These are phyloP conservation scores for Zosterops pallidus DNA, from an alignment of 2,113 vertebrate species.

Conservation along the genomic window DNA sequence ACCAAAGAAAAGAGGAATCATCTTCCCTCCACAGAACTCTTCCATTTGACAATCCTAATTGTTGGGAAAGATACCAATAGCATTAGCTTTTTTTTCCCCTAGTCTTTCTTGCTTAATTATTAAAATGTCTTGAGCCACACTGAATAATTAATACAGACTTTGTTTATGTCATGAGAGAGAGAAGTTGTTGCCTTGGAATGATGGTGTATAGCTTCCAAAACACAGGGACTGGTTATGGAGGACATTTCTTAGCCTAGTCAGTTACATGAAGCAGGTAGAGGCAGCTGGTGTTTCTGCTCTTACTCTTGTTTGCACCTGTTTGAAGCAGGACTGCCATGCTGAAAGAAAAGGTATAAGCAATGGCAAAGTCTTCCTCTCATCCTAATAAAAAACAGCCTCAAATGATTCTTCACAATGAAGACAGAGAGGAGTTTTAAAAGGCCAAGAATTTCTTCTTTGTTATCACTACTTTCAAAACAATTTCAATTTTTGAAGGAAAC, in stretches of 20 bases:
- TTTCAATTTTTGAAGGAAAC: background rate
- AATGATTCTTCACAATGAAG: background rate
- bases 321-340: background rate
- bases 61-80: background rate
- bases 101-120: constrained; percentile 24
- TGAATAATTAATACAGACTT: constrained; percentile 38
- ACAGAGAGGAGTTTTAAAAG: background rate
- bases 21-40: background rate
- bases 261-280: background rate
- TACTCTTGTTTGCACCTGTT: background rate
- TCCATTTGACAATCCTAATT: background rate
- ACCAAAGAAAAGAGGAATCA: background rate
- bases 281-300: background rate
- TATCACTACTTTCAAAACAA: background rate
- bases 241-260: background rate
- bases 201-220: background rate
- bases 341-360: background rate
- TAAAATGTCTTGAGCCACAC: background rate
- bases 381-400: background rate
- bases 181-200: background rate
- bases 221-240: background rate
- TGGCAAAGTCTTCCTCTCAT: background rate
- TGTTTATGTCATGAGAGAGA: background rate
- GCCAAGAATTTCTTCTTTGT: background rate
- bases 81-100: background rate